phyloP scores from a whole-genome alignment of 2,113 vertebrate species.

The Marmota monax region DNA sequence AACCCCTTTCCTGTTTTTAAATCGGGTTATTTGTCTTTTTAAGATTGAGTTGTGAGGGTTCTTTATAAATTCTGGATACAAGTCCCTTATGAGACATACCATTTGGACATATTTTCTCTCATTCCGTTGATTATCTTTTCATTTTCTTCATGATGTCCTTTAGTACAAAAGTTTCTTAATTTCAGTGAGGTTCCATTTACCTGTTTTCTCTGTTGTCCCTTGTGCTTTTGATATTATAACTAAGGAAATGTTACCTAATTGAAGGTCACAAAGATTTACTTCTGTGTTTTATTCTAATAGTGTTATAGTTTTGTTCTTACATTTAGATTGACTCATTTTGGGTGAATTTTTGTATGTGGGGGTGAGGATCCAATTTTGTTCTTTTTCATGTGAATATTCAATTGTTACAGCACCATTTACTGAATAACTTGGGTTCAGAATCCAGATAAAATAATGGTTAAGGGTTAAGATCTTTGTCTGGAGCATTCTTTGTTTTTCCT shows the following conservation, averaged over 20 bases:
- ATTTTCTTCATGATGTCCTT: slow-evolving; percentile 1
- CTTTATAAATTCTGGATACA: not conserved
- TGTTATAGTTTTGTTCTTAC: not conserved
- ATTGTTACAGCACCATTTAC: not conserved
- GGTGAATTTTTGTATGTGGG: not conserved
- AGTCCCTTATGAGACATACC: not conserved
- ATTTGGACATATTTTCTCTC: not conserved
- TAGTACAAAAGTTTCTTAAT: not conserved
- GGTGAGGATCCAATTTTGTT: not conserved
- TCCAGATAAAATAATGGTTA: not conserved
- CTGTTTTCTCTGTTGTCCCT: not conserved
- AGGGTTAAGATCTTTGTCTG: not conserved
- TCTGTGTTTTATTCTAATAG: not conserved
- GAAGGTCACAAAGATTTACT: not conserved
- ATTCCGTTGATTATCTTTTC: slow-evolving; percentile 1
- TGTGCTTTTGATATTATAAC: not conserved
- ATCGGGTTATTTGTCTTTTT: slow-evolving; percentile 4
- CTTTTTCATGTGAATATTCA: not conserved
- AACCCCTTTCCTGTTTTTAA: not conserved
- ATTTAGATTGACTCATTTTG: not conserved
- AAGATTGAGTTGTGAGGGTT: not conserved
- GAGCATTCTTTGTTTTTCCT: not conserved
- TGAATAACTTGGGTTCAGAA: slow-evolving; percentile 30
- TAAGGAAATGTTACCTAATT: slow-evolving; percentile 16
- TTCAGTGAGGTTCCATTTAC: not conserved